Evolutionary conservation across 2,888 invertebrate species (phyloP), one percentile per base, ranked within the genome.

Genomic region (Oegoconia quadripuncta): DNA sequence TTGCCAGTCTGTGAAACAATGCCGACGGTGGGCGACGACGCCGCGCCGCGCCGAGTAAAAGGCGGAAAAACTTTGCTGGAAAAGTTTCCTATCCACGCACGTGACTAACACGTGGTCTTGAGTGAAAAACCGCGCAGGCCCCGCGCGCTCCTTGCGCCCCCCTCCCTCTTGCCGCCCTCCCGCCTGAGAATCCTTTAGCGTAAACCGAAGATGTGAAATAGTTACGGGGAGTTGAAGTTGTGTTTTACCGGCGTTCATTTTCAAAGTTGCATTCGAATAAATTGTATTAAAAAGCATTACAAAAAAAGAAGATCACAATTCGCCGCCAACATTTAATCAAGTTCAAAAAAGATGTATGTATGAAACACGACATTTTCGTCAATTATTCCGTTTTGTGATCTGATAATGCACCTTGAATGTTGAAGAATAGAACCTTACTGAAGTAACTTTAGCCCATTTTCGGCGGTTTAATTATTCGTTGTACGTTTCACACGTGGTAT

Each of bases 41-140:
- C 4, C 3, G 6, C 12, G 27, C 4, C 3, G 6, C 12, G 27
- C 22, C 7, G 22, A 9, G 7, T 22, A 22, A 22, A 22, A 22
- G 15, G 13, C 8, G 5, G 70, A 61, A 72, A 76, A 81, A 75
- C 66, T 75, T 75, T 47, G 41, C 44, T 55, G 59, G 48, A 73
- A 80, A 82, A 75, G 72, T 80, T 78, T 41, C 40, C 22, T 23
- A 34, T 13, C 48, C 63, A 73, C 69, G 71, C 86, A 86, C 81
- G 80, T 64, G 66, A 48, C 38, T 50, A 69, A 67, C 86, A 86
- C 86, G 84, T 84, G 86, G 79, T 80, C 79, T 81, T 76, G 74
- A 66, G 72, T 69, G 75, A 86, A 86, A 83, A 84, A 82, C 79
- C 71, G 79, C 79, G 73, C 78, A 73, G 70, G 60, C 67, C 59